These are phyloP conservation scores for Melanotaenia parkinsoni DNA, from an alignment of 2,797 vertebrate genomes.

Conservation along the genomic window DNA sequence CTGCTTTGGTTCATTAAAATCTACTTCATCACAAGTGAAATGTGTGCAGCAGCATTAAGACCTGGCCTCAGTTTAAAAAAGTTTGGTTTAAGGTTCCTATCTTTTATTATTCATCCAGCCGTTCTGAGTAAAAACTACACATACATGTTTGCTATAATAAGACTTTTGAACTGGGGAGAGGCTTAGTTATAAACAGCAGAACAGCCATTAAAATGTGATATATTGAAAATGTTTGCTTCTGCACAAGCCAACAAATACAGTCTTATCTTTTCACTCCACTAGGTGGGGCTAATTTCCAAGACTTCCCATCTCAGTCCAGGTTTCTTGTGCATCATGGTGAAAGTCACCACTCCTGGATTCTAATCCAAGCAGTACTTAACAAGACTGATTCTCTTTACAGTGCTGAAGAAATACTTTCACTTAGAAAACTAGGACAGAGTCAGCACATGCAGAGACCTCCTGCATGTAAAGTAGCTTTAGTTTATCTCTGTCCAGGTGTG, in stretches of 20 bases:
- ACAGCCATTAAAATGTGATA: not conserved
- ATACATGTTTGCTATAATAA: not conserved
- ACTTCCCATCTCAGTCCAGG: not conserved
- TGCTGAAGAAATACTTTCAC: not conserved
- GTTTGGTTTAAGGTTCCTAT: not conserved
- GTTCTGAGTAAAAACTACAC: not conserved
- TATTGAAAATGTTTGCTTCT: not conserved
- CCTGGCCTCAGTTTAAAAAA: not conserved
- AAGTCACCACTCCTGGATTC: not conserved
- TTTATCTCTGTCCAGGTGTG: constrained; percentile 43
- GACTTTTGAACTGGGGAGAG: not conserved
- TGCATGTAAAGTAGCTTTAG: constrained; percentile 10
- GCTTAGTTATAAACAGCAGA: not conserved
- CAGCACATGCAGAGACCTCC: not conserved
- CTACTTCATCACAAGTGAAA: not conserved
- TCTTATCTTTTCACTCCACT: constrained; percentile 28
- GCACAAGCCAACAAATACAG: not conserved
- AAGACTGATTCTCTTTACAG: not conserved
- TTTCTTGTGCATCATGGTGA: not conserved
- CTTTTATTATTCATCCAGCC: not conserved
- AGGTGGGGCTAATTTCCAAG: constrained; percentile 58
- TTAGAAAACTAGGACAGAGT: constrained; percentile 15
- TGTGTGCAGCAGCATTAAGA: too few relatives aligned
- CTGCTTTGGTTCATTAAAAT: not conserved
- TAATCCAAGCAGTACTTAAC: not conserved